Conservation (phyloP, 1,140 invertebrate genomes). For the Samia ricini region DNA sequence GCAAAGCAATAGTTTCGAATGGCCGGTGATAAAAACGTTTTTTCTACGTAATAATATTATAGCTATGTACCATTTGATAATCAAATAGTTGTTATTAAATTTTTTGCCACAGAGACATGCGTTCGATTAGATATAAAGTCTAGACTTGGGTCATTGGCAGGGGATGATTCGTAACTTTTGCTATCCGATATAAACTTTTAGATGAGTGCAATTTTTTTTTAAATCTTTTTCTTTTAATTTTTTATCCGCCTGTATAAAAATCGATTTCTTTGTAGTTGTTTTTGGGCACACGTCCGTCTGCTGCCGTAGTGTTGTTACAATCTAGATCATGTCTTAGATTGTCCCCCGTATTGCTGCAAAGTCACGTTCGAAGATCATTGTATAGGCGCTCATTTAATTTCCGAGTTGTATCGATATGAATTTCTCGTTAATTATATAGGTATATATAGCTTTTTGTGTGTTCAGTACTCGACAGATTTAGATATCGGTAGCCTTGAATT, state of each 20-base stretch:
- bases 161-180: slow-evolving; percentile 71
- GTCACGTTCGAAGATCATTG: slow-evolving; percentile 64
- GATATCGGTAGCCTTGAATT: slow-evolving; percentile 33
- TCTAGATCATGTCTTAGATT: slow-evolving; percentile 71
- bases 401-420: slow-evolving; percentile 50
- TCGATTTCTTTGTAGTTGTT: slow-evolving; percentile 71
- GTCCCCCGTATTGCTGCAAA: slow-evolving; percentile 58
- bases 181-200: slow-evolving; percentile 29
- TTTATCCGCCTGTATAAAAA: slow-evolving; percentile 56
- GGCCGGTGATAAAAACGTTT: slow-evolving; percentile 39
- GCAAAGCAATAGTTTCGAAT: slow-evolving; percentile 43
- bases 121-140: slow-evolving; percentile 34
- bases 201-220: slow-evolving; percentile 58
- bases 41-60: slow-evolving; percentile 30
- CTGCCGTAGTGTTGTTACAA: slow-evolving; percentile 63
- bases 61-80: slow-evolving; percentile 48
- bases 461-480: slow-evolving; percentile 25
- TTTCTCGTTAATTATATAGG: slow-evolving; percentile 69
- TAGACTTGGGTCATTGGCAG: slow-evolving; percentile 62
- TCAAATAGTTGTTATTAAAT: slow-evolving; percentile 41
- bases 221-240: slow-evolving; percentile 25
- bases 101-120: slow-evolving; percentile 31
- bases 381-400: slow-evolving; percentile 60
- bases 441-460: slow-evolving; percentile 44
- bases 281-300: slow-evolving; percentile 54